Evolutionary conservation across 2,113 vertebrate genomes (phyloP).

Genomic region (Cyrtonyx montezumae): DNA sequence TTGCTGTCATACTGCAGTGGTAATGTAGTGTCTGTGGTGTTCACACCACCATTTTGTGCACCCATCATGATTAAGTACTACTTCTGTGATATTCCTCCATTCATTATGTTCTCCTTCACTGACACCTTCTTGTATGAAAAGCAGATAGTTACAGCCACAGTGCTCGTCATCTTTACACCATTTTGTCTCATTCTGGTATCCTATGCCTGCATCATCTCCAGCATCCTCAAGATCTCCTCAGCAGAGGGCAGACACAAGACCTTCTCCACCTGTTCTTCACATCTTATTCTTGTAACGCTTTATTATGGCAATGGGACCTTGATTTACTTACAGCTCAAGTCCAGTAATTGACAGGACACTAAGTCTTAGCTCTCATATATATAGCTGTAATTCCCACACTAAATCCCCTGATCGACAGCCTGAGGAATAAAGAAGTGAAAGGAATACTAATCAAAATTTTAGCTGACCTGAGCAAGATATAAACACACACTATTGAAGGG

Average conservation of each 20-base stretch:
- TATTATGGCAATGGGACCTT: neutral
- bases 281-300: neutral
- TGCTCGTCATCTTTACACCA: neutral
- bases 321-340: constrained; percentile 17
- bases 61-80: neutral
- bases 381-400: neutral
- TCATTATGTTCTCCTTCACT: neutral
- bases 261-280: constrained; percentile 52
- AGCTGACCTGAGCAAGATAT: neutral
- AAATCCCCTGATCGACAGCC: too few species aligned
- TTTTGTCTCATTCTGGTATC: constrained; percentile 17
- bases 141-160: neutral
- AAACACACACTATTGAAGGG: neutral
- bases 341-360: neutral
- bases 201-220: neutral
- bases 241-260: neutral
- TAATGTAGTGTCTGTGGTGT: neutral
- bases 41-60: neutral
- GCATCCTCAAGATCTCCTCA: constrained; percentile 14
- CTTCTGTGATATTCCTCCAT: constrained; percentile 19
- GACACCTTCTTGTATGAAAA: neutral
- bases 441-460: neutral
- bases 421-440: neutral
- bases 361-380: constrained; percentile 51
- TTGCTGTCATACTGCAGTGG: constrained; percentile 10